Conservation (phyloP, 2,888 invertebrate species). For the Pammene fasciana region DNA sequence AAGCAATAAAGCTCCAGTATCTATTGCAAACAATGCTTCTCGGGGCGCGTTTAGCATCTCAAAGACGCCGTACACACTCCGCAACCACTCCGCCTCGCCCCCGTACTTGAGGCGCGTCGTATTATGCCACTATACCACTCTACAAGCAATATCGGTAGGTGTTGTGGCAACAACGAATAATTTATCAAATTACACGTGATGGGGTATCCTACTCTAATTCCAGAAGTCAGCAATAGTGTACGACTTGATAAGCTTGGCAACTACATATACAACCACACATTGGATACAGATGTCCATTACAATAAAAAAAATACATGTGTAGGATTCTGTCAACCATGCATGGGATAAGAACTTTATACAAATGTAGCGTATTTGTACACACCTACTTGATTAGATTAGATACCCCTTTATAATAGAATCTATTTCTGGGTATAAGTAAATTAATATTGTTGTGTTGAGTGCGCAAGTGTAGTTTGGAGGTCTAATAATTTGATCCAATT, state of each 20-base stretch:
- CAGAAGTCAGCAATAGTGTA: not conserved
- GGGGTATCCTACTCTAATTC: not conserved
- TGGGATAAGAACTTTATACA: no score
- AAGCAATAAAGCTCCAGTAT: slow-evolving; percentile 64
- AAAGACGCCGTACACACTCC: slow-evolving; percentile 55
- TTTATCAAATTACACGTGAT: not conserved
- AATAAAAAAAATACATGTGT: no score
- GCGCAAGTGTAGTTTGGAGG: not conserved
- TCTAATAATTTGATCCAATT: slow-evolving; percentile 15
- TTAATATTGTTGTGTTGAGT: slow-evolving; percentile 4
- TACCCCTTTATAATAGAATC: not conserved
- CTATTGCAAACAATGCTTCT: slow-evolving; percentile 62
- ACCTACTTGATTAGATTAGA: no score
- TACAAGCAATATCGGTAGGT: slow-evolving; percentile 19
- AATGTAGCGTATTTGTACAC: no score
- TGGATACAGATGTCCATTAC: no score
- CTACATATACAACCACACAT: no score
- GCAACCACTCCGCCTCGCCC: slow-evolving; percentile 41
- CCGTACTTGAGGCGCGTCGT: slow-evolving; percentile 45
- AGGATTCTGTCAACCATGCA: no score
- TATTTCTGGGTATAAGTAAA: not conserved
- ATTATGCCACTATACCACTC: slow-evolving; percentile 35
- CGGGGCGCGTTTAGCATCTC: slow-evolving; percentile 65
- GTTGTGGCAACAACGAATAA: slow-evolving; percentile 5
- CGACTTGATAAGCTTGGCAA: no score